Conservation (phyloP, 1,140 invertebrate genomes). For the Fopius arisanus region DNA sequence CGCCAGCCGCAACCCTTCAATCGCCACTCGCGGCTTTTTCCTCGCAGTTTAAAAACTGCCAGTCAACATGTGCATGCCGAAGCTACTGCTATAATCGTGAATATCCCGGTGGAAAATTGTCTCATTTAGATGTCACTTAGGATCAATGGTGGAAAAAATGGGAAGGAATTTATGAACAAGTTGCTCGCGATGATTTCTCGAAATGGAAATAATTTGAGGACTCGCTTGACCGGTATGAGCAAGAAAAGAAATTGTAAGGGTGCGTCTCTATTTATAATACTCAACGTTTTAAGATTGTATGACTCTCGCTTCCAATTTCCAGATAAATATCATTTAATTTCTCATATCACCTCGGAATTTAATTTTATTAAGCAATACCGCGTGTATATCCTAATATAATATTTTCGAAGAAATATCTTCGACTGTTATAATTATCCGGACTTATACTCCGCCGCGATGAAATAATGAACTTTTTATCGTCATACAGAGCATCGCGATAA, state of each 20-base stretch:
- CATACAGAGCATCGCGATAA: neutral
- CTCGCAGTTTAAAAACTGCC: no score
- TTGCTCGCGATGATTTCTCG: neutral
- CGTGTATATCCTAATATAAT: no score
- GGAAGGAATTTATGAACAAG: neutral
- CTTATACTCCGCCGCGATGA: neutral
- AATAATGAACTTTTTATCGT: neutral
- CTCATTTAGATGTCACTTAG: neutral
- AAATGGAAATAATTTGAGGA: constrained; percentile 18
- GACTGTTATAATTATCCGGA: no score
- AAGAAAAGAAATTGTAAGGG: constrained; percentile 16
- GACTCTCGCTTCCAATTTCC: neutral
- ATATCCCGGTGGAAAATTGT: neutral
- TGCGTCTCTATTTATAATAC: constrained; percentile 32
- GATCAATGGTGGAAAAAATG: neutral
- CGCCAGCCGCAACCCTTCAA: no score
- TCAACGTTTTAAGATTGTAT: neutral
- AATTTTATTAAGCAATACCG: neutral
- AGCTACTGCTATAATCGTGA: no score
- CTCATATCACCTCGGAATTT: constrained; percentile 31
- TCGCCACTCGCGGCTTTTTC: no score
- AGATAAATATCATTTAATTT: constrained; percentile 31
- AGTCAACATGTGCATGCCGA: no score
- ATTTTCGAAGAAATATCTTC: no score
- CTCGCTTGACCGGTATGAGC: neutral